Evolutionary conservation across 2,797 vertebrate genomes (phyloP), one percentile per base, ranked within the genome.

Genomic region (Pampus argenteus): DNA sequence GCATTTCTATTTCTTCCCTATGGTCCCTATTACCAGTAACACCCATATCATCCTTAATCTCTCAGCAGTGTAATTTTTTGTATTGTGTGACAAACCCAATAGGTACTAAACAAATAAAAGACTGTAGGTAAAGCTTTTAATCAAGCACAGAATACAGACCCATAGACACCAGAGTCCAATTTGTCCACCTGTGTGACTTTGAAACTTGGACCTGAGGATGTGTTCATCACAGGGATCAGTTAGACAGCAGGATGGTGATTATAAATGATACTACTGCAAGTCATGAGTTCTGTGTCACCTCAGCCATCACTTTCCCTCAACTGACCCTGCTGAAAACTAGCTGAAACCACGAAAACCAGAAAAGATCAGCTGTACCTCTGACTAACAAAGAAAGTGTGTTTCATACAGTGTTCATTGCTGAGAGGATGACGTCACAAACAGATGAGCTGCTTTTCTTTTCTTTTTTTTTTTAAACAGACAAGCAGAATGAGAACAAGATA

Each of bases 401-500:
- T 51, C 25, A 23, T 2, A 7, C 31, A 3, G 13, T 15, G 42
- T 66, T 71, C 45, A 40, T 71, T 14, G 9, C 34, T 6, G 42
- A 71, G 52, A 25, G 55, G 22, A 22, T 36, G 54, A 45, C 3
- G 62, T 77, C 59, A 63, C 64, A 82, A 66, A 60, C 34, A 76
- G 50, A 63, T 17, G 25, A 69, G 62, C 47, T 40, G 50, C 28
- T 57, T 25, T 17, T 47, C 72, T 75, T 65, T n/a, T n/a, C n/a
- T n/a, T n/a, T n/a, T n/a, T n/a, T n/a, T n/a, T n/a, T n/a, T n/a
- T n/a, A n/a, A n/a, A 63, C 42, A 78, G 65, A 69, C 55, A 17
- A 38, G 66, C 68, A 78, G 66, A 81, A 78, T 73, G 61, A 80
- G 64, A 71, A 68, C 56, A 54, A 74, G 73, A 82, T 84, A 71